phyloP scores from a whole-genome alignment of 2,888 invertebrate species.

The Steinernema carpocapsae region DNA sequence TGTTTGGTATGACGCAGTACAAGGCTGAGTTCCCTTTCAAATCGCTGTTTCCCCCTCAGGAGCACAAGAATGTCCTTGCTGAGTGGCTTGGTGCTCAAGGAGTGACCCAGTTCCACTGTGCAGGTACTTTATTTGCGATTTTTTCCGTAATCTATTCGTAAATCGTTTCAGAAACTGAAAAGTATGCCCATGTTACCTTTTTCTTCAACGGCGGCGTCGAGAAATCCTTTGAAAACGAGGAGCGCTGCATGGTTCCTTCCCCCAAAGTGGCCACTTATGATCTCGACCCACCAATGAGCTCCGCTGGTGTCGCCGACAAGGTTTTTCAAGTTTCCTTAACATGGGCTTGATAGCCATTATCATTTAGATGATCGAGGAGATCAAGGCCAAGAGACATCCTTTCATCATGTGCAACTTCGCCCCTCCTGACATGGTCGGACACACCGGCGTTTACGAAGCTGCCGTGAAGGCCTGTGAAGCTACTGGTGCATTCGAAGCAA shows the following conservation, averaged over 20 bases:
- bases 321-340: conserved; percentile 51
- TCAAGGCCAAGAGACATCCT: conserved; percentile 68
- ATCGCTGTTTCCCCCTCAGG: conserved; percentile 70
- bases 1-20: conserved; percentile 71
- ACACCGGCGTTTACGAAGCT: conserved; percentile 71
- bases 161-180: conserved; percentile 69
- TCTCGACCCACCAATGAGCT: conserved; percentile 71
- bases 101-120: conserved; percentile 71
- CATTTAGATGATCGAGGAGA: conserved; percentile 63
- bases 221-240: conserved; percentile 69
- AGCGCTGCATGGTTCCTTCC: conserved; percentile 70
- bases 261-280: conserved; percentile 72
- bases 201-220: conserved; percentile 72
- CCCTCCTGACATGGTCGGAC: conserved; percentile 72
- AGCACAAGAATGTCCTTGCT: conserved; percentile 71
- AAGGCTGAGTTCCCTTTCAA: conserved; percentile 71
- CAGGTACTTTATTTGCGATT: conserved; percentile 56
- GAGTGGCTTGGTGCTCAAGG: conserved; percentile 70
- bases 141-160: not conserved
- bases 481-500: conserved; percentile 48
- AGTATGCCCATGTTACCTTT: conserved; percentile 72
- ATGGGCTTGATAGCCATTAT: not conserved
- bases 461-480: conserved; percentile 68
- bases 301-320: conserved; percentile 70
- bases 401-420: conserved; percentile 72